A percentile compares a stretch with the other conserved stretches of the same genome.
These are phyloP conservation scores for Marcusenius ussheri DNA, from an alignment of 2,113 vertebrate species.

Conservation along the genomic window DNA sequence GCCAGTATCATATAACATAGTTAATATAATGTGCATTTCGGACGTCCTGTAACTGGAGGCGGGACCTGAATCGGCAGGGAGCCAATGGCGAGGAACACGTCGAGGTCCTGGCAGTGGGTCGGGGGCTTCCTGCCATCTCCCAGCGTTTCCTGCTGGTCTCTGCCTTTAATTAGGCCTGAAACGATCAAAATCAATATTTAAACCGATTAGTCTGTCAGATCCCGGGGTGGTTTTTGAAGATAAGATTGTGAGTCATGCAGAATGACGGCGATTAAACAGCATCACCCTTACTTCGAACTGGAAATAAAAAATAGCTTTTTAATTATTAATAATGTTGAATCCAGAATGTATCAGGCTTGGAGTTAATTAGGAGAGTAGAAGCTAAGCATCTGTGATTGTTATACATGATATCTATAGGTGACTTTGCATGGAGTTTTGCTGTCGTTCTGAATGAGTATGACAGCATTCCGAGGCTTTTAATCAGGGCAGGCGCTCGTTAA, in stretches of 20 bases:
- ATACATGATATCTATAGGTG: not conserved
- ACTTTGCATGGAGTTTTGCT: not conserved
- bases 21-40: not conserved
- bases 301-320: slow-evolving; percentile 5
- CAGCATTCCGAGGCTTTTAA: not conserved
- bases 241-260: not conserved
- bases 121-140: not conserved
- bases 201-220: not conserved
- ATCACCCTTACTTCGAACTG: not conserved
- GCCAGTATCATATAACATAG: not conserved
- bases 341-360: not conserved
- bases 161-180: slow-evolving; percentile 11
- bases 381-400: not conserved
- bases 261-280: not conserved
- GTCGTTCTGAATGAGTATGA: not conserved
- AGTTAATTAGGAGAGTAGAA: not conserved
- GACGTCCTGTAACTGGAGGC: not conserved
- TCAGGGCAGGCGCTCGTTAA: not conserved
- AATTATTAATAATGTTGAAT: slow-evolving; percentile 13
- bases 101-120: not conserved
- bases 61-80: not conserved
- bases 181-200: slow-evolving; percentile 21
- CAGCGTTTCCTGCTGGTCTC: not conserved
- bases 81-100: not conserved
- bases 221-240: slow-evolving; percentile 11